Conservation (phyloP, 92 coral and sea anemone genomes). For the Blastomussa wellsi region DNA sequence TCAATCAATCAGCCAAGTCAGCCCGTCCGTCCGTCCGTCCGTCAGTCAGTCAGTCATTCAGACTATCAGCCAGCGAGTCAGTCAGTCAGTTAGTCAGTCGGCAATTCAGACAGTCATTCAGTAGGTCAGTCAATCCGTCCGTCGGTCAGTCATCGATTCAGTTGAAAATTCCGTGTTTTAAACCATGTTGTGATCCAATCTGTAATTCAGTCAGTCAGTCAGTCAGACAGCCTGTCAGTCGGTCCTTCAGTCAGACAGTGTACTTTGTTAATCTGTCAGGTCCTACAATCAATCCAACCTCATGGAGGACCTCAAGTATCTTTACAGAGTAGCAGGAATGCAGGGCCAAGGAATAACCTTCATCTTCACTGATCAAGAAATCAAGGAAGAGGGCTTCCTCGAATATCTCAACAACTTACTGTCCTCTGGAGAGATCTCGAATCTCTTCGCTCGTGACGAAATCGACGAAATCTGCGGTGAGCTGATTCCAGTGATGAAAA, state of each 20-base stretch:
- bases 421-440: slow-evolving; percentile 97
- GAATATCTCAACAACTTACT: slow-evolving; percentile 91
- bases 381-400: slow-evolving; percentile 93
- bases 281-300: slow-evolving; percentile 87
- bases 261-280: slow-evolving; percentile 40
- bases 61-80: neutral
- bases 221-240: too few species aligned
- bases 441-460: slow-evolving; percentile 94
- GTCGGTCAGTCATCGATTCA: neutral
- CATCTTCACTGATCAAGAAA: slow-evolving; percentile 96
- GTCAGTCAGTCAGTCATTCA: neutral
- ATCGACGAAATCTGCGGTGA: slow-evolving; percentile 97
- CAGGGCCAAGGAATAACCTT: slow-evolving; percentile 93
- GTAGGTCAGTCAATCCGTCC: neutral
- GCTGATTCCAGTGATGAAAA: slow-evolving; percentile 95
- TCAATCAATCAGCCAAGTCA: neutral
- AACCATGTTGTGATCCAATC: too few species aligned
- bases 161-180: neutral
- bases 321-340: slow-evolving; percentile 92
- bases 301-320: slow-evolving; percentile 94
- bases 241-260: too few species aligned
- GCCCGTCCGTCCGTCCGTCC: neutral
- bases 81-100: neutral
- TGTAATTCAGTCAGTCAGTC: neutral
- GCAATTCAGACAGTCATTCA: neutral